Conservation (phyloP, 2,797 vertebrate species). For the Myotis myotis region DNA sequence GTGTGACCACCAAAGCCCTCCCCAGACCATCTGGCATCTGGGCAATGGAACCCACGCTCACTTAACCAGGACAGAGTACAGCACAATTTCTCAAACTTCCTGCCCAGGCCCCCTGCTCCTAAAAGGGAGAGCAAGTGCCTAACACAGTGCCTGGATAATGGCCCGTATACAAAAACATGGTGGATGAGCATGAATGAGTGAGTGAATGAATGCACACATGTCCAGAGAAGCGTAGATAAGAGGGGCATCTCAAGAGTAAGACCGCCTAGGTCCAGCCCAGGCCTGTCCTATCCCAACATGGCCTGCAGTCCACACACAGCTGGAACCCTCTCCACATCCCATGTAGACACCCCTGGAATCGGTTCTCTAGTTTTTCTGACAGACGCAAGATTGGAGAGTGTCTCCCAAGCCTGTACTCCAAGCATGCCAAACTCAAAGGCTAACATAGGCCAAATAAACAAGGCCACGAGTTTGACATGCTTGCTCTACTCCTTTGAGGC, state of each 20-base stretch:
- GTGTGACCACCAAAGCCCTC: too few species aligned
- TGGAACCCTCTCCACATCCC: too few species aligned
- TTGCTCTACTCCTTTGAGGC: not conserved
- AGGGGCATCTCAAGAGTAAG: not conserved
- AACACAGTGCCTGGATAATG: not conserved
- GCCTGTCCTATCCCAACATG: not conserved
- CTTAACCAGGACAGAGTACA: not conserved
- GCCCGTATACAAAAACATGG: fast-evolving
- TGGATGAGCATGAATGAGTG: not conserved
- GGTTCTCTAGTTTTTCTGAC: not conserved
- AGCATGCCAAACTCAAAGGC: too few species aligned
- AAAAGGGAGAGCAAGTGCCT: not conserved
- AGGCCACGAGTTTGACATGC: too few species aligned
- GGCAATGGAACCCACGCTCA: not conserved
- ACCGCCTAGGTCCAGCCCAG: fast-evolving
- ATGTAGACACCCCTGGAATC: fast-evolving
- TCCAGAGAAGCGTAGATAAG: not conserved
- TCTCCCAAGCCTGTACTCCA: not conserved
- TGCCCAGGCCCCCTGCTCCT: not conserved
- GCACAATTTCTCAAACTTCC: not conserved
- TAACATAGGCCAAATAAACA: too few species aligned
- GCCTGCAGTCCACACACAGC: fast-evolving
- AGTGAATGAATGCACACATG: fast-evolving
- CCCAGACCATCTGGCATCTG: not conserved
- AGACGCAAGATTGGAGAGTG: fast-evolving